Evolutionary conservation across 2,113 vertebrate genomes (phyloP).

Genomic region (Micronycteris hirsuta): DNA sequence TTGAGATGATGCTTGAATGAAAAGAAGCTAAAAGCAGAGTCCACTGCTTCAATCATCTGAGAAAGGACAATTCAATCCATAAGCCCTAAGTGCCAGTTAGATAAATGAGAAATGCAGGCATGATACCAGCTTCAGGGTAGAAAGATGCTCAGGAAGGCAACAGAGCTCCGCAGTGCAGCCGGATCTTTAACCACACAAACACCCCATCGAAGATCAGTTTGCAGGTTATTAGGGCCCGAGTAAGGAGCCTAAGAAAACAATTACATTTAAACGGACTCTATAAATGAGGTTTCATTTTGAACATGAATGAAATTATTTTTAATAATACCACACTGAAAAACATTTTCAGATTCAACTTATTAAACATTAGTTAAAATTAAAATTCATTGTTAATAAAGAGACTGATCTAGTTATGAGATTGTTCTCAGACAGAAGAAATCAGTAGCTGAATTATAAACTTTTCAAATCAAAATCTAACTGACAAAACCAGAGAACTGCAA

Average conservation of each 20-base stretch:
- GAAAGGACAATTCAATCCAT: background rate
- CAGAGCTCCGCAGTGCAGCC: background rate
- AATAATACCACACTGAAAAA: conserved; percentile 18
- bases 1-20: conserved; percentile 20
- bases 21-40: background rate
- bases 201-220: background rate
- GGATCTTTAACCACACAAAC: background rate
- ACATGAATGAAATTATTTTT: conserved; percentile 25
- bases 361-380: conserved; percentile 49
- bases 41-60: background rate
- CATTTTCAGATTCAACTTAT: conserved; percentile 25
- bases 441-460: background rate
- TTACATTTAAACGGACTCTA: background rate
- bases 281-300: conserved; percentile 1
- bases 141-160: background rate
- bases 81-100: background rate
- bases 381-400: conserved; percentile 30
- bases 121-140: background rate
- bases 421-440: background rate
- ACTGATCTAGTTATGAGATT: background rate
- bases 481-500: background rate
- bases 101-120: background rate
- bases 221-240: background rate
- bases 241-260: background rate
- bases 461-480: background rate